Conservation (phyloP, 1,140 invertebrate species). For the Cyrtorhinus lividipennis region DNA sequence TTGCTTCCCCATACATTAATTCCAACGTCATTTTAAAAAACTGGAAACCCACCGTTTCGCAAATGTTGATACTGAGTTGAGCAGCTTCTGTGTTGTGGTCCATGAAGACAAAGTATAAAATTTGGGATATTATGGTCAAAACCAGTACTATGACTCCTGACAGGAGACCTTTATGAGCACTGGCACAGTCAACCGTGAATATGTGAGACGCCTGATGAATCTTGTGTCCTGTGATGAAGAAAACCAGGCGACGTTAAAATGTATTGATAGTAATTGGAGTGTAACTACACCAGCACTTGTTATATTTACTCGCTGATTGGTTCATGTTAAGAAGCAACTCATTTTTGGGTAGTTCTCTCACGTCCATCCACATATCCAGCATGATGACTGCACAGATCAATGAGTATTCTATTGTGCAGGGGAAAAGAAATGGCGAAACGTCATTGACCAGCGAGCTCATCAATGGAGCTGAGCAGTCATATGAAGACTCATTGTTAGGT, state of each 20-base stretch:
- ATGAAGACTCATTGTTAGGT: too few species aligned
- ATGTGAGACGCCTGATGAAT: slow-evolving; percentile 33
- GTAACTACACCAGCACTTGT: too few species aligned
- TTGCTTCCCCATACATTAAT: too few species aligned
- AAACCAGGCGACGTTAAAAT: too few species aligned
- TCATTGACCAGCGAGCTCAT: slow-evolving; percentile 45
- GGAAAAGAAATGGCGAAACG: slow-evolving; percentile 49
- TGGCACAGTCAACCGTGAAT: slow-evolving; percentile 55
- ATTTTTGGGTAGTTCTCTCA: background rate
- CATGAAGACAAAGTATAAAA: slow-evolving; percentile 37
- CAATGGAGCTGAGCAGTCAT: slow-evolving; percentile 38
- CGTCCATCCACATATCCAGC: slow-evolving; percentile 46
- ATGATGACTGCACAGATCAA: slow-evolving; percentile 52
- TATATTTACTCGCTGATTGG: background rate
- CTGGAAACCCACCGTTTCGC: slow-evolving; percentile 13
- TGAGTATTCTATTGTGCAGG: slow-evolving; percentile 58
- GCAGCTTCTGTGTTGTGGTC: background rate
- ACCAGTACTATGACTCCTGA: slow-evolving; percentile 50
- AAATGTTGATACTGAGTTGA: background rate
- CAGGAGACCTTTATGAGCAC: slow-evolving; percentile 53
- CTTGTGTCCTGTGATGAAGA: too few species aligned
- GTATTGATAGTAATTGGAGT: too few species aligned
- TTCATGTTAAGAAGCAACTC: background rate
- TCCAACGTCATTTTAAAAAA: too few species aligned
- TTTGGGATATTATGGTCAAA: slow-evolving; percentile 54